Base-by-base conservation (phyloP, 2,113 vertebrate genomes). In the Plectropomus leopardus region DNA sequence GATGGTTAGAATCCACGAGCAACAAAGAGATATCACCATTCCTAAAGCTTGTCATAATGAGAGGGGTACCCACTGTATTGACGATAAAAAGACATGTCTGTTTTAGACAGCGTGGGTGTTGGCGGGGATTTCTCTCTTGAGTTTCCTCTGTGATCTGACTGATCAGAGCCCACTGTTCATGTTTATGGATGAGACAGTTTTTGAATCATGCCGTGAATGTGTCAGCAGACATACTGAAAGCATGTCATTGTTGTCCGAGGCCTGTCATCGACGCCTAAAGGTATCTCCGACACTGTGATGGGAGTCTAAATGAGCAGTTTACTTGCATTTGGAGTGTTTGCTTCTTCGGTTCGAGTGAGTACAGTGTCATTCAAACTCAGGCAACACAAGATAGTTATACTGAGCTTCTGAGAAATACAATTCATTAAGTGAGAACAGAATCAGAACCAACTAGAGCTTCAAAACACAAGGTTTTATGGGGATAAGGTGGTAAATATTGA, bases 171-270 rank as follows among this genome's bases (percentile, higher is more conserved):
- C 55, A 7, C 71, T 40, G 60, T 55, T 86, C 81, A 80, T 88
- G 59, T 84, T 80, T 86, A 86, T 86, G 78, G 74, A 86, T 77
- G 89, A 86, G 85, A 50, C 16, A 59, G 30, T 53, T 85, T n/a
- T 74, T 65, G 65, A 83, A 72, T 76, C 76, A 30, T 64, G 26
- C 57, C 28, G 76, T 23, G 34, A 54, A 45, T 55, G 70, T 82
- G 67, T 87, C 76, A 60, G 73, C 17, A 71, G 74, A 73, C 34
- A 19, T 67, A 81, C 57, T 84, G 79, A 51, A 69, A 76, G 36
- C 72, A 34, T 61, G 69, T 55, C 65, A 50, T 42, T 78, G 21
- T 72, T 67, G 34, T 58, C 57, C 30, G 1, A 50, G 42, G 72
- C 60, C 44, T 19, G 32, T 60, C 65, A 66, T 42, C 4, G 3